phyloP scores from a whole-genome alignment of 1,140 invertebrate species.

The Gonatopus flavifemur region DNA sequence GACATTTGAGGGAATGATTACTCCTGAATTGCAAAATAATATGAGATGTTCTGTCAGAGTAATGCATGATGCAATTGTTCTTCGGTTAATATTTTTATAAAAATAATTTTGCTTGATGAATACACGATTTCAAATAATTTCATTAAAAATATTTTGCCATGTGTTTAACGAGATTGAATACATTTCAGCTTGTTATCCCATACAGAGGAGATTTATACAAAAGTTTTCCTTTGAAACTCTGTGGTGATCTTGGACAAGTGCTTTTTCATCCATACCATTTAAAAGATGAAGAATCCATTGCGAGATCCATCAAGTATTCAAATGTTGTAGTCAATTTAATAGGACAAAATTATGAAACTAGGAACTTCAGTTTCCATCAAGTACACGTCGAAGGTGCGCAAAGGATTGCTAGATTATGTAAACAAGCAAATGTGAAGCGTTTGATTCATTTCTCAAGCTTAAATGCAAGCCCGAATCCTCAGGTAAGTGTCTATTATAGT shows the following conservation, averaged over 20 bases:
- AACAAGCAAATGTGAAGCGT: conserved; percentile 77
- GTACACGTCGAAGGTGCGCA: conserved; percentile 76
- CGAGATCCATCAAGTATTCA: conserved; percentile 88
- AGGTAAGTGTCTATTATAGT: conserved; percentile 59
- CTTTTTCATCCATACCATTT: conserved; percentile 85
- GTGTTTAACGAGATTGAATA: no score
- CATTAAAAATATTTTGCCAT: no score
- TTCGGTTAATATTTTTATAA: no score
- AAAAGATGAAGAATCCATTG: conserved; percentile 85
- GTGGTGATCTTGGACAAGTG: conserved; percentile 95
- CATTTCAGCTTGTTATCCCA: conserved; percentile 87
- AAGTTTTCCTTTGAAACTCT: conserved; percentile 74
- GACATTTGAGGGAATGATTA: no score
- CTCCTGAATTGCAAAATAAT: no score
- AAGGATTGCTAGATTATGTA: conserved; percentile 73
- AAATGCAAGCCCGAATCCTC: conserved; percentile 69
- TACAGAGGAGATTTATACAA: conserved; percentile 87
- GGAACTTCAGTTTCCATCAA: conserved; percentile 82
- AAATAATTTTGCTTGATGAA: no score
- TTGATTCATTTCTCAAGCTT: conserved; percentile 84
- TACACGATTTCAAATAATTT: no score
- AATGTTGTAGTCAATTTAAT: conserved; percentile 97
- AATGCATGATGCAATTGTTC: no score
- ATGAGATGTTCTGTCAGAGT: no score
- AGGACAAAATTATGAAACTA: conserved; percentile 89